These are phyloP conservation scores for Parelbella ahira DNA, from an alignment of 2,888 invertebrate genomes.

Conservation along the genomic window DNA sequence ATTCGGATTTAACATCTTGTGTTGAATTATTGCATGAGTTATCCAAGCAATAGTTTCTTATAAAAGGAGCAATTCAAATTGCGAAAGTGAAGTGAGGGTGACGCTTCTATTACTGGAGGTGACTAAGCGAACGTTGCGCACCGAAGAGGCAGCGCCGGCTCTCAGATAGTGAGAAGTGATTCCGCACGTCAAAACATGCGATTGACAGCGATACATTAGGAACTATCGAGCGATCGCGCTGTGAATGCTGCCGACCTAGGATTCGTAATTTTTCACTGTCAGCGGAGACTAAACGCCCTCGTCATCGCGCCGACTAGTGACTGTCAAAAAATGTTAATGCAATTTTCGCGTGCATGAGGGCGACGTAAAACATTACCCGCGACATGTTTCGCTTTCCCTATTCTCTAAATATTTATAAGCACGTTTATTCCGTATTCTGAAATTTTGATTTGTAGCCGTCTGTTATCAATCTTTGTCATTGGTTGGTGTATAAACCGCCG, in stretches of 20 bases:
- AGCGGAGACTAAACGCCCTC: slow-evolving; percentile 65
- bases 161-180: slow-evolving; percentile 61
- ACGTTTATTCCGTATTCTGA: neutral
- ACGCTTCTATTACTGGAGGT: slow-evolving; percentile 53
- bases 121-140: slow-evolving; percentile 54
- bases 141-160: slow-evolving; percentile 38
- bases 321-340: slow-evolving; percentile 72
- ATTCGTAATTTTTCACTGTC: slow-evolving; percentile 76
- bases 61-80: slow-evolving; percentile 46
- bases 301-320: slow-evolving; percentile 70
- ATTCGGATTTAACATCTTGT: too few relatives aligned
- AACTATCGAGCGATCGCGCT: slow-evolving; percentile 68
- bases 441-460: slow-evolving; percentile 18
- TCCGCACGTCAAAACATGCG: slow-evolving; percentile 69
- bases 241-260: slow-evolving; percentile 51
- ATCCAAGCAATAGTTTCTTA: slow-evolving; percentile 31
- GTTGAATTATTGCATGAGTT: slow-evolving; percentile 2
- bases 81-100: slow-evolving; percentile 44
- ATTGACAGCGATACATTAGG: slow-evolving; percentile 77
- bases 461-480: slow-evolving; percentile 43
- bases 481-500: slow-evolving; percentile 17
- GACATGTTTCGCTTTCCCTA: slow-evolving; percentile 37
- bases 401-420: slow-evolving; percentile 42
- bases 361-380: slow-evolving; percentile 49
- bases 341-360: slow-evolving; percentile 59